Percentiles rank a stretch among this genome's conserved stretches.
These are phyloP conservation scores for Drosophila melanica DNA, from an alignment of 1,140 invertebrate species.

Conservation along the genomic window DNA sequence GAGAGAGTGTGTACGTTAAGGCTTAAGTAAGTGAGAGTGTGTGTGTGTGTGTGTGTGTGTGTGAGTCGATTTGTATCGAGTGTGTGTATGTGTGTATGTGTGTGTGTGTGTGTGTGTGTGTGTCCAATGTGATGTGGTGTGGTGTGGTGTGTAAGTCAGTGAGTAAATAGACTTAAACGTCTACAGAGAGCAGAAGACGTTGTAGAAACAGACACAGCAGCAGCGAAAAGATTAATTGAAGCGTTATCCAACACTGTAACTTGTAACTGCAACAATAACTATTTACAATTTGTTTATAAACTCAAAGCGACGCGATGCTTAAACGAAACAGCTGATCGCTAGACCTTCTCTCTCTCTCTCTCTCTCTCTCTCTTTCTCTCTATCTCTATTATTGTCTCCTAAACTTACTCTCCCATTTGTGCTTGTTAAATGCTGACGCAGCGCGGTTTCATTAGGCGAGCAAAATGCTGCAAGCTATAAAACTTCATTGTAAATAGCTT, in stretches of 20 bases:
- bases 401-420: conserved; percentile 3
- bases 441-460: not conserved
- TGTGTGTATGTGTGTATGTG: too few relatives aligned
- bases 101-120: conserved; percentile 1
- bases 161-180: conserved; percentile 5
- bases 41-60: not conserved
- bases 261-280: conserved; percentile 34
- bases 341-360: conserved; percentile 1
- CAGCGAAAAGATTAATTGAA: not conserved
- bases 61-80: not conserved
- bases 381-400: not conserved
- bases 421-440: not conserved
- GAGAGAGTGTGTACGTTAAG: conserved; percentile 7
- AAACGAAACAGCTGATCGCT: too few relatives aligned
- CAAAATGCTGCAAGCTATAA: conserved; percentile 7
- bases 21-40: conserved; percentile 1
- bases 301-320: conserved; percentile 22
- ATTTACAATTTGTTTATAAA: conserved; percentile 33
- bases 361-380: not conserved
- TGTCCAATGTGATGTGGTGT: too few relatives aligned
- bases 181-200: conserved; percentile 1
- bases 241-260: conserved; percentile 13
- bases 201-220: not conserved
- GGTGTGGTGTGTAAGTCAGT: conserved; percentile 6
- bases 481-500: too few relatives aligned